These are phyloP conservation scores for Bemisia tabaci DNA, from an alignment of 1,140 invertebrate species.

Conservation along the genomic window DNA sequence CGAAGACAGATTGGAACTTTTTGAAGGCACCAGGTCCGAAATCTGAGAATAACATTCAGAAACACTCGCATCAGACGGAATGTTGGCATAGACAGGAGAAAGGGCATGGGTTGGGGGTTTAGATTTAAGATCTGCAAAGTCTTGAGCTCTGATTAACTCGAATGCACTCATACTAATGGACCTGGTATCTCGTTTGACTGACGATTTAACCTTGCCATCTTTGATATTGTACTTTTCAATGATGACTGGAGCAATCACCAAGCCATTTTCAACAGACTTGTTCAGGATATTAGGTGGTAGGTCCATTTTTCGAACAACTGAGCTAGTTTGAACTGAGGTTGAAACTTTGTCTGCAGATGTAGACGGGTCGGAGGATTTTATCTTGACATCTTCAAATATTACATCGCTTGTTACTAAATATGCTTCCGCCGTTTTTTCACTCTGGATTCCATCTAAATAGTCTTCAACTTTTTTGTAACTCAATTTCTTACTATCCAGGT, in stretches of 20 bases:
- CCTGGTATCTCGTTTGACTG: conserved; percentile 18
- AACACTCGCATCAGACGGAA: conserved; percentile 20
- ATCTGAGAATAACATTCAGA: background rate
- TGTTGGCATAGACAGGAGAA: conserved; percentile 30
- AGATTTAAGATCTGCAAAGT: conserved; percentile 36
- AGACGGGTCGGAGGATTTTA: conserved; percentile 20
- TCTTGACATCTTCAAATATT: conserved; percentile 24
- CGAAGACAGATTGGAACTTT: background rate
- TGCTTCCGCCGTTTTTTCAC: conserved; percentile 17
- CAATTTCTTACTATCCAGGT: conserved; percentile 4
- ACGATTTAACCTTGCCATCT: conserved; percentile 26
- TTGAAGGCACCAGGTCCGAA: background rate
- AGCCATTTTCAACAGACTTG: conserved; percentile 4
- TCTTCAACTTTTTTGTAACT: conserved; percentile 9
- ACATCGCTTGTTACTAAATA: conserved; percentile 22
- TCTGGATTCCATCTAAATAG: conserved; percentile 8
- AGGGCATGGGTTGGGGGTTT: conserved; percentile 19
- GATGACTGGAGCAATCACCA: conserved; percentile 17
- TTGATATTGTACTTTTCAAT: conserved; percentile 23
- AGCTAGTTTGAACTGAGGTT: conserved; percentile 36
- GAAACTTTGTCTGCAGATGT: conserved; percentile 32
- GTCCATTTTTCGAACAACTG: conserved; percentile 30
- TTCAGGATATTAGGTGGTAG: conserved; percentile 15
- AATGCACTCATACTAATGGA: conserved; percentile 30
- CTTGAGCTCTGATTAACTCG: conserved; percentile 35